These are phyloP conservation scores for Aldabrachelys gigantea DNA, from an alignment of 2,113 vertebrate genomes.

Conservation along the genomic window DNA sequence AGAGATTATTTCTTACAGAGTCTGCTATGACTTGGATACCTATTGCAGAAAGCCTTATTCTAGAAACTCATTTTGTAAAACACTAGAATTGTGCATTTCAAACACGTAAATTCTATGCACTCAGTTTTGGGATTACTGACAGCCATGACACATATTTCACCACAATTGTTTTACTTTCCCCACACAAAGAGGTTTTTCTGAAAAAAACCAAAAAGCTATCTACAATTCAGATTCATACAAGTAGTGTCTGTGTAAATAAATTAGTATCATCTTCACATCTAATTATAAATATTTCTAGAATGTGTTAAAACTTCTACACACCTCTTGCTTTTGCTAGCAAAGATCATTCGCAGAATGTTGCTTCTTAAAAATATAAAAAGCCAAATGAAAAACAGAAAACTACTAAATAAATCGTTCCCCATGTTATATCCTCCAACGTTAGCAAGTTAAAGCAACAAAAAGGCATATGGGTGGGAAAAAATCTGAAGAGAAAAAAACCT, in stretches of 20 bases:
- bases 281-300: constrained; percentile 77
- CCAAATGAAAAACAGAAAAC: constrained; percentile 30
- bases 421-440: constrained; percentile 49
- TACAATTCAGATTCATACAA: constrained; percentile 54
- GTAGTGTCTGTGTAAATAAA: constrained; percentile 74
- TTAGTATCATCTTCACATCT: constrained; percentile 70
- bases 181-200: constrained; percentile 6
- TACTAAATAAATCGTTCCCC: constrained; percentile 46
- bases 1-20: constrained; percentile 10
- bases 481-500: background rate
- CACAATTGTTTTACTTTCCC: constrained; percentile 16
- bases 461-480: background rate
- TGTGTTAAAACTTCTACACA: constrained; percentile 57
- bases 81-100: constrained; percentile 14
- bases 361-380: constrained; percentile 48
- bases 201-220: constrained; percentile 18
- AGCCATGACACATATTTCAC: constrained; percentile 19
- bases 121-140: constrained; percentile 20
- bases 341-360: background rate
- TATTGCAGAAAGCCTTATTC: background rate
- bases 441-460: constrained; percentile 54
- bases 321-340: constrained; percentile 40
- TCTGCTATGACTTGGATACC: background rate
- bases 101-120: constrained; percentile 6
- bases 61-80: background rate